Percentiles rank a stretch among this genome's conserved stretches.
Conservation (phyloP, 2,113 vertebrate genomes). For the Takifugu bimaculatus region DNA sequence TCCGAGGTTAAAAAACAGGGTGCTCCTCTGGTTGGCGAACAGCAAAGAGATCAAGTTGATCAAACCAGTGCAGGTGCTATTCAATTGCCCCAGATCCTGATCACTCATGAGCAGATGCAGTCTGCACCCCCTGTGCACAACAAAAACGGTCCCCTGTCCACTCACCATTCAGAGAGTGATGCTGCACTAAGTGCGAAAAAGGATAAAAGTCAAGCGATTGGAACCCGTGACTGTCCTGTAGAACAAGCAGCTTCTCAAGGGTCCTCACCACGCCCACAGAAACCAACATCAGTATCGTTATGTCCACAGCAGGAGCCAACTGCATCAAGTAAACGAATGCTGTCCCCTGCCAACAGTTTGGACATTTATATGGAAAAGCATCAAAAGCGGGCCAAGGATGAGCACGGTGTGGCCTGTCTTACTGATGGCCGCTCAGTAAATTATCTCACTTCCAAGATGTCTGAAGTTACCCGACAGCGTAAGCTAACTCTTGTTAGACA, state of each 20-base stretch:
- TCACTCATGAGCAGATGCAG: constrained; percentile 86
- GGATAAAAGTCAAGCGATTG: constrained; percentile 53
- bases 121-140: constrained; percentile 60
- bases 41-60: constrained; percentile 71
- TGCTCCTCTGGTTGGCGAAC: constrained; percentile 73
- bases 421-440: constrained; percentile 76
- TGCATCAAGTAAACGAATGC: constrained; percentile 94
- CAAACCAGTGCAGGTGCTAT: constrained; percentile 74
- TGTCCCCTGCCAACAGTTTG: constrained; percentile 96
- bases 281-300: constrained; percentile 82
- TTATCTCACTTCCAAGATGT: constrained; percentile 74
- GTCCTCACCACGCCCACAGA: constrained; percentile 76
- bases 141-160: constrained; percentile 61
- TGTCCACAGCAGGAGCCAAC: constrained; percentile 89
- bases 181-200: constrained; percentile 70
- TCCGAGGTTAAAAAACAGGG: constrained; percentile 64
- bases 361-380: constrained; percentile 99
- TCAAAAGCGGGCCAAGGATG: constrained; percentile 95
- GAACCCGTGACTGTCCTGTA: constrained; percentile 41
- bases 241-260: constrained; percentile 67
- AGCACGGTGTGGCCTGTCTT: constrained; percentile 84
- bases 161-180: constrained; percentile 70
- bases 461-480: constrained; percentile 81
- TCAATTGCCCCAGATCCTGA: constrained; percentile 88
- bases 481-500: constrained; percentile 91